These are phyloP conservation scores for Sylvilagus bachmani DNA, from an alignment of 2,113 vertebrate genomes.

Conservation along the genomic window DNA sequence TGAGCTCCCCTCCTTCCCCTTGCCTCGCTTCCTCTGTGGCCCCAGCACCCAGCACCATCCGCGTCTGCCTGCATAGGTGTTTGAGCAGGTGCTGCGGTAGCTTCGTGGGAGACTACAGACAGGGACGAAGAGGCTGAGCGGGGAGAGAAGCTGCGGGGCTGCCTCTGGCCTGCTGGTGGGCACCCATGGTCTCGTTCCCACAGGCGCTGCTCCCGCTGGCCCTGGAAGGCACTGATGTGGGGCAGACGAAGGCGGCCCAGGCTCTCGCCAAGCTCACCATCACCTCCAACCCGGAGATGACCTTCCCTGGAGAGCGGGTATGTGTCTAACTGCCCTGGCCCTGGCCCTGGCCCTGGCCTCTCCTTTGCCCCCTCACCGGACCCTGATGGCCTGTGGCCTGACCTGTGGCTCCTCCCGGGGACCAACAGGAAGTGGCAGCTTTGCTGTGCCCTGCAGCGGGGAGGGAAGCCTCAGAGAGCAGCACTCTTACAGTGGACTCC, in stretches of 20 bases:
- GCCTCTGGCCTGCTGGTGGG: background rate
- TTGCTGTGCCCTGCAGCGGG: accelerated
- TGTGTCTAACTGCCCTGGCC: conserved; percentile 42
- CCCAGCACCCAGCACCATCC: background rate
- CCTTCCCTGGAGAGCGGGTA: conserved; percentile 97
- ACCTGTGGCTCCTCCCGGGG: background rate
- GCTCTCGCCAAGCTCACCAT: conserved; percentile 98
- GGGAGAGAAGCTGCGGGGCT: too few relatives aligned
- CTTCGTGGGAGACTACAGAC: background rate
- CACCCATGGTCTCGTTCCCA: background rate
- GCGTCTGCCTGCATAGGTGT: background rate
- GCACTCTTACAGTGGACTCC: background rate
- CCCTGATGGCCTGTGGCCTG: background rate
- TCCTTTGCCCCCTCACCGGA: accelerated
- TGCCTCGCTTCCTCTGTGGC: background rate
- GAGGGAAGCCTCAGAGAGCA: background rate
- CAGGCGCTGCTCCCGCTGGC: conserved; percentile 96
- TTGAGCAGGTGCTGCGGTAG: background rate
- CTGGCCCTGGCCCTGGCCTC: background rate
- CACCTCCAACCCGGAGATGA: conserved; percentile 97
- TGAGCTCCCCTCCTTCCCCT: background rate
- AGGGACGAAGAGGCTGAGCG: background rate
- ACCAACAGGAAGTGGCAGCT: background rate
- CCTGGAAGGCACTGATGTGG: conserved; percentile 94
- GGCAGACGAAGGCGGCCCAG: conserved; percentile 97